Base-by-base conservation (phyloP, 1,140 invertebrate species). In the Sinella curviseta region DNA sequence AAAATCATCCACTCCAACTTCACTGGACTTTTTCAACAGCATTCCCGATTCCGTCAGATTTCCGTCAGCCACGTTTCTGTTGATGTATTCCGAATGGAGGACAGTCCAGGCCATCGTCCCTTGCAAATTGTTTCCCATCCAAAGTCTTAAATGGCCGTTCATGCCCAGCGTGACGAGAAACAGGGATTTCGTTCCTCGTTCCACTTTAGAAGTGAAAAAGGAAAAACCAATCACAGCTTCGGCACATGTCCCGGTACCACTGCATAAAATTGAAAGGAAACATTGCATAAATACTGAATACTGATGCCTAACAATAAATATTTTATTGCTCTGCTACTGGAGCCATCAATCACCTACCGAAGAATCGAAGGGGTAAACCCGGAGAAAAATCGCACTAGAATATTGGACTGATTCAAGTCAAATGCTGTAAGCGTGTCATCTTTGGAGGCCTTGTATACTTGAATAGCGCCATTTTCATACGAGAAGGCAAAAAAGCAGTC, bases 391-490 rank as follows among this genome's bases (percentile, higher is more conserved):
- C 80, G 75, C 0, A 78, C 30, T 36, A 84, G 77, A 14, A 84
- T 1, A 60, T 84, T 84, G 24, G 81, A 20, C 55, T 84, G 83
- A n/a, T 80, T 28, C 12, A 84, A 76, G 74, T 84, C 83, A 54
- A 78, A 80, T n/a, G 17, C 65, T 14, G 60, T 78, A 0, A 84
- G 20, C 26, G 33, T 76, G 70, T 84, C 83, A 36, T 81, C 79
- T 65, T 67, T 81, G n/a, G 77, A 55, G 28, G 82, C 39, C 74
- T 80, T 80, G 28, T 34, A 65, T 28, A 84, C 77, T 26, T 76
- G 79, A 12, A 79, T 76, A 39, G 54, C 74, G 4, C 83, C 83
- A 0, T 79, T 75, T 24, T 84, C 83, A 60, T 80, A 84, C 1
- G 83, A 76, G 24, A 82, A 55, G 12, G 83, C 81, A 77, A 84